Percentiles rank a stretch among this genome's conserved stretches.
phyloP scores from a whole-genome alignment of 2,113 vertebrate genomes.

The Bucco capensis region DNA sequence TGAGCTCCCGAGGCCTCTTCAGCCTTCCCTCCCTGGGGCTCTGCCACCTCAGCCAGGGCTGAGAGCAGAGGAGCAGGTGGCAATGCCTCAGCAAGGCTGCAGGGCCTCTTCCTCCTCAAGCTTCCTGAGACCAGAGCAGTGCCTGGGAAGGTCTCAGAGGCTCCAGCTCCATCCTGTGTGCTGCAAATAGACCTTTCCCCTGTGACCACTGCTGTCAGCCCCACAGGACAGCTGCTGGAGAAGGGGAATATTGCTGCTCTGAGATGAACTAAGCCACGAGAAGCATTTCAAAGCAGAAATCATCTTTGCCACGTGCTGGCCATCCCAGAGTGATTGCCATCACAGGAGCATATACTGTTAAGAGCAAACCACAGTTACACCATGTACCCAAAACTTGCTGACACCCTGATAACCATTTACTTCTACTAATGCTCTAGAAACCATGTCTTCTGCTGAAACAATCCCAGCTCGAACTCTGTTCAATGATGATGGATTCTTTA shows the following conservation, averaged over 20 bases:
- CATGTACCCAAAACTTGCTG: conserved; percentile 15
- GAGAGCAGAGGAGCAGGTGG: no score
- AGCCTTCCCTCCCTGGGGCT: no score
- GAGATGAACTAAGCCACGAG: not conserved
- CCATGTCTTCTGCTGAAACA: not conserved
- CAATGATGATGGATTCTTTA: not conserved
- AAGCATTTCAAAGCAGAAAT: not conserved
- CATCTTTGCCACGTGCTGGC: no score
- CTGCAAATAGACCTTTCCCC: not conserved
- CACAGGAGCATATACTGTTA: not conserved
- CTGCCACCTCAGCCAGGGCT: no score
- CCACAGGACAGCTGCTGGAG: not conserved
- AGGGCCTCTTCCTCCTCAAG: no score
- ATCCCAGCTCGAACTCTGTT: no score
- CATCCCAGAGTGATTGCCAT: not conserved
- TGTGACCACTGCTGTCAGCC: not conserved
- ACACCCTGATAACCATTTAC: not conserved
- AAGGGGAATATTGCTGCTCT: not conserved
- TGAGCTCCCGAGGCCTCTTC: not conserved
- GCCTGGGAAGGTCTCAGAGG: no score
- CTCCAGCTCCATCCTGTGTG: not conserved
- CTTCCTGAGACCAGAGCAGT: no score
- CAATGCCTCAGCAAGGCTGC: no score
- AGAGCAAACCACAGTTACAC: conserved; percentile 38
- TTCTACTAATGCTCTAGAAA: not conserved